Percentiles rank a stretch among this genome's conserved stretches.
phyloP scores from a whole-genome alignment of 2,888 invertebrate species.

The Thumatha senex region DNA sequence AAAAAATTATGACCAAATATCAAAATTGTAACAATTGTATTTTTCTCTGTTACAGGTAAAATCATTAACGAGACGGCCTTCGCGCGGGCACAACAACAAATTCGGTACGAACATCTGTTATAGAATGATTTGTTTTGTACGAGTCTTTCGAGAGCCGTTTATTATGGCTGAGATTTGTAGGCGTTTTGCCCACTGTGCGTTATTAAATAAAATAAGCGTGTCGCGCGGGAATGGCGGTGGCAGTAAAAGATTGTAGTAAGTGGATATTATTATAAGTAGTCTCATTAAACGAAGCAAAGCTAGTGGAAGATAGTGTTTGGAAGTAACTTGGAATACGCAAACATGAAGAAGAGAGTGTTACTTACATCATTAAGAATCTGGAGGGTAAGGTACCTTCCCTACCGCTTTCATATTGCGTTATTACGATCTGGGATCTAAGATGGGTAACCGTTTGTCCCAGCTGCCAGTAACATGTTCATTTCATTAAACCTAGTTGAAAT shows the following conservation, averaged over 20 bases:
- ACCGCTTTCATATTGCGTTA: no score
- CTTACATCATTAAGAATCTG: no score
- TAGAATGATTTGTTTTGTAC: conserved; percentile 8
- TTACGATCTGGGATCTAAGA: no score
- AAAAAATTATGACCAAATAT: neutral
- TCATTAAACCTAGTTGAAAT: no score
- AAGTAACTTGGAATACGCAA: no score
- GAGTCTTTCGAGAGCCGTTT: conserved; percentile 42
- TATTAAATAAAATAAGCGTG: conserved; percentile 12
- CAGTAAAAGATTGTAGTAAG: neutral
- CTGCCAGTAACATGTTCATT: no score
- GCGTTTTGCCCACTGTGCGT: conserved; percentile 57
- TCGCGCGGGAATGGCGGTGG: neutral
- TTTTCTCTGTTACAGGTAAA: conserved; percentile 57
- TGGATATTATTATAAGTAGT: no score
- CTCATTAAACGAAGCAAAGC: no score
- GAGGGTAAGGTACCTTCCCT: no score
- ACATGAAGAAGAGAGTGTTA: no score
- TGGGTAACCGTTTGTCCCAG: no score
- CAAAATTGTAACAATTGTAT: conserved; percentile 11
- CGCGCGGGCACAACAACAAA: conserved; percentile 7
- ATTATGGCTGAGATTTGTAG: conserved; percentile 56
- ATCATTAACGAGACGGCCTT: conserved; percentile 9
- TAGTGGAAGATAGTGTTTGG: no score
- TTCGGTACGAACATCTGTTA: conserved; percentile 38